Percentiles rank a stretch among this genome's conserved stretches.
These are phyloP conservation scores for Suillia variegata DNA, from an alignment of 2,888 invertebrate species.

Conservation along the genomic window DNA sequence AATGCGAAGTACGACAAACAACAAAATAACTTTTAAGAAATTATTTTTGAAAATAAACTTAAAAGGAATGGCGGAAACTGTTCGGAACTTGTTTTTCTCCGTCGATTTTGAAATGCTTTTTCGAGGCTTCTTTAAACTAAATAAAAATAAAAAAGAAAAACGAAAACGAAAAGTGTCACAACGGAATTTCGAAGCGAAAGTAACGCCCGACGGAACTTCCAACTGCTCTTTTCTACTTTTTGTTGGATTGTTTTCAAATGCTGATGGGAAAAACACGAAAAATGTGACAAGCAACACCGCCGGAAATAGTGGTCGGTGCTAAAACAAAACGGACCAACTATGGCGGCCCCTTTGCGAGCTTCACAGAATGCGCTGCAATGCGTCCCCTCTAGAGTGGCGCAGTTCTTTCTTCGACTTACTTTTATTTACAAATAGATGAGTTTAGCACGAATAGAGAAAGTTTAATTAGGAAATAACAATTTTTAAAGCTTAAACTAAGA, in stretches of 20 bases:
- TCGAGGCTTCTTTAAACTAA: neutral
- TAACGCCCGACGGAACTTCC: neutral
- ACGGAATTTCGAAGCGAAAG: neutral
- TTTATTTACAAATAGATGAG: no score
- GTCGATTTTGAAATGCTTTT: no score
- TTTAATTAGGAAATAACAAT: no score
- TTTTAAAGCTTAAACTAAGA: no score
- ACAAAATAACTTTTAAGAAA: slow-evolving; percentile 39
- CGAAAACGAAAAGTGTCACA: neutral
- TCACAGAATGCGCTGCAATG: no score
- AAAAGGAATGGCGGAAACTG: neutral
- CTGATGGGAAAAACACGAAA: slow-evolving; percentile 14
- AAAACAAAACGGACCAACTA: no score
- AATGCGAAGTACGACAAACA: slow-evolving; percentile 27
- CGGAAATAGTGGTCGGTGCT: slow-evolving; percentile 26
- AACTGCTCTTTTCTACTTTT: neutral
- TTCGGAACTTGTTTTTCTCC: neutral
- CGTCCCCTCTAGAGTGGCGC: no score
- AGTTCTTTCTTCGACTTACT: no score
- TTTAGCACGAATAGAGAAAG: no score
- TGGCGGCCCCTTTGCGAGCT: no score
- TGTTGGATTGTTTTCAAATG: no score
- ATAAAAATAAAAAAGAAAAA: no score
- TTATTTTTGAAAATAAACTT: slow-evolving; percentile 21
- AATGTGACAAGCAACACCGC: slow-evolving; percentile 25